These are phyloP conservation scores for Ctenopoma multispine DNA, from an alignment of 2,797 vertebrate genomes.

Conservation along the genomic window DNA sequence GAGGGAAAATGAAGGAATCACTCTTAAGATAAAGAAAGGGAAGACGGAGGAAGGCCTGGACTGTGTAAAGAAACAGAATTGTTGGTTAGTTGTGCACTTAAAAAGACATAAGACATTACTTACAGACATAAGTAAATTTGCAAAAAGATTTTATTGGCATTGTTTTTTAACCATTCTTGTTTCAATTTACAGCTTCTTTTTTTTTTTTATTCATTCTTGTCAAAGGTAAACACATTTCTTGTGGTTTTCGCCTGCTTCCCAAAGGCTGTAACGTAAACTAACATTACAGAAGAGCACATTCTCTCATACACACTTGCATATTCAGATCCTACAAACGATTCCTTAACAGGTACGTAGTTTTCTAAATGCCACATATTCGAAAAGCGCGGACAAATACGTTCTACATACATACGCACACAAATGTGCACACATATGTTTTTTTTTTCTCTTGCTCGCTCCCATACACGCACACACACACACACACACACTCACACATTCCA, in stretches of 20 bases:
- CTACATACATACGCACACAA: slow-evolving; percentile 67
- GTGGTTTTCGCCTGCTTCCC: slow-evolving; percentile 59
- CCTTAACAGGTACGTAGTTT: slow-evolving; percentile 79
- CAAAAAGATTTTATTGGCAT: slow-evolving; percentile 82
- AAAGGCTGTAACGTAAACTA: slow-evolving; percentile 65
- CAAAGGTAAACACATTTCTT: slow-evolving; percentile 78
- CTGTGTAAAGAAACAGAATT: neutral
- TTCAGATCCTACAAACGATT: slow-evolving; percentile 86
- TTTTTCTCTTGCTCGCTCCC: slow-evolving; percentile 7
- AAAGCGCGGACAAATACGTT: slow-evolving; percentile 81
- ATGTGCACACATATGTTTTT: slow-evolving; percentile 54
- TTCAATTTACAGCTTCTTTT: slow-evolving; percentile 78
- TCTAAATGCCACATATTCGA: slow-evolving; percentile 83
- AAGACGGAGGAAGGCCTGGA: neutral
- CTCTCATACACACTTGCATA: slow-evolving; percentile 81
- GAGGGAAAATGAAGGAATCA: slow-evolving; percentile 49
- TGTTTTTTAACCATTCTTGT: slow-evolving; percentile 80
- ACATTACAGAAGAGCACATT: slow-evolving; percentile 75
- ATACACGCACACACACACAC: slow-evolving; percentile 6
- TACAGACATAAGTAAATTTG: slow-evolving; percentile 58
- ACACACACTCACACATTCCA: slow-evolving; percentile 57
- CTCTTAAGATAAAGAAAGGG: slow-evolving; percentile 37
- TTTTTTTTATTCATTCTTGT: slow-evolving; percentile 57
- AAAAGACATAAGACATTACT: no score
- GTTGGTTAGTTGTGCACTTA: neutral